Evolutionary conservation across 2,888 invertebrate genomes (phyloP), one percentile per base, ranked within the genome.

Genomic region (Hypomecis atomaria): DNA sequence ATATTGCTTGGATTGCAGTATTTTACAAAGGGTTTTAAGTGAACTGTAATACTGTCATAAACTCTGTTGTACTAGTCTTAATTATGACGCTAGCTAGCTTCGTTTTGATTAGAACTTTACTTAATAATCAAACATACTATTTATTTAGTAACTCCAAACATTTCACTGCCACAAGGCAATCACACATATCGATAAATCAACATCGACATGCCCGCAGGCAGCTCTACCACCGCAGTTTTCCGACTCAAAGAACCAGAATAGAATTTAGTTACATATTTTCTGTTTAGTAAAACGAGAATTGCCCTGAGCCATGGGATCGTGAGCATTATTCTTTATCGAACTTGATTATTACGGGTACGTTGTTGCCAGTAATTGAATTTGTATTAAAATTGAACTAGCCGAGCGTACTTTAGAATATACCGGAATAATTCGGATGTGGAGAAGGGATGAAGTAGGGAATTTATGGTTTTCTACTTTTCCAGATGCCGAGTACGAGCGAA

Each of bases 231-330:
- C 71, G 72, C 79, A 74, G 82, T 84, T 86, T 87, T 86, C 85
- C 85, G 79, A 77, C 74, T 78, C 85, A 83, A 68, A 80, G 81
- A 69, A 63, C 82, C 75, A 80, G 81, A 86, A 86, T 81, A 80
- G 79, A 83, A 83, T 83, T 82, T 78, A 83, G 82, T 83, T 83
- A 84, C 82, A 81, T 82, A 82, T 83, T 76, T 83, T 81, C 77
- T 79, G 77, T 79, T 83, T 79, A 79, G 79, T 81, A 77, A 78
- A 79, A 81, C 78, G 79, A 72, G 76, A 71, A 74, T 67, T 59
- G 72, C 73, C 70, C 57, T 13, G 45, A 66, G 71, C 71, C 64
- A 69, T 59, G 66, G 66, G 69, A 71, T 66, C 64, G 47, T 68
- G 70, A 72, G 69, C 73, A 73, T 74, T 70, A 68, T 72, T 69